Percentiles rank a stretch among this genome's conserved stretches.
phyloP scores from a whole-genome alignment of 2,113 vertebrate species.

The Nanorana parkeri region DNA sequence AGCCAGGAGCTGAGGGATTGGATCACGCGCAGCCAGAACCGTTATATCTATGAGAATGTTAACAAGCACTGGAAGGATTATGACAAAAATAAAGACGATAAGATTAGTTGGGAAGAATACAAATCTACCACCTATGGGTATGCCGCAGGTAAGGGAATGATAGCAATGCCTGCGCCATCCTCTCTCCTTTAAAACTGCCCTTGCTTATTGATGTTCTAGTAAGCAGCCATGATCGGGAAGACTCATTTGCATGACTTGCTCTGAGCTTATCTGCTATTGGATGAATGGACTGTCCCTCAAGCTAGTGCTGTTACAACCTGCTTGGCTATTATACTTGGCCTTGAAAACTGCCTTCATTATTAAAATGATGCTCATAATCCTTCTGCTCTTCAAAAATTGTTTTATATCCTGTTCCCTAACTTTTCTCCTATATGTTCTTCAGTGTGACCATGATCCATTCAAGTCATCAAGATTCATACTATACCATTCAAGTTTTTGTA shows the following conservation, averaged over 20 bases:
- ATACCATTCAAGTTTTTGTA: no score
- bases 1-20: conserved; percentile 82
- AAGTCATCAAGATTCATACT: no score
- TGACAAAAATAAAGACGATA: conserved; percentile 81
- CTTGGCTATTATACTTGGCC: not conserved
- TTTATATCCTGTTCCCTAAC: no score
- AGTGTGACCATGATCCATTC: no score
- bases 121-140: conserved; percentile 88
- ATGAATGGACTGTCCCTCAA: not conserved
- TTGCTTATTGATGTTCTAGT: not conserved
- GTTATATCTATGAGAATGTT: conserved; percentile 88
- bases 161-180: not conserved
- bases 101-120: conserved; percentile 86
- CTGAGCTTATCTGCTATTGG: not conserved
- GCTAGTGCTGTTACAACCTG: not conserved
- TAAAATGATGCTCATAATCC: no score
- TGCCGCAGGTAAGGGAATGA: conserved; percentile 75
- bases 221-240: conserved; percentile 4
- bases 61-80: conserved; percentile 90
- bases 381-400: no score
- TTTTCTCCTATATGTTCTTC: no score
- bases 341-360: not conserved
- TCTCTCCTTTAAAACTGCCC: not conserved
- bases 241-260: conserved; percentile 7
- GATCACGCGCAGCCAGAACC: conserved; percentile 89